phyloP scores from a whole-genome alignment of 1,140 invertebrate genomes.

The Argopecten irradians region DNA sequence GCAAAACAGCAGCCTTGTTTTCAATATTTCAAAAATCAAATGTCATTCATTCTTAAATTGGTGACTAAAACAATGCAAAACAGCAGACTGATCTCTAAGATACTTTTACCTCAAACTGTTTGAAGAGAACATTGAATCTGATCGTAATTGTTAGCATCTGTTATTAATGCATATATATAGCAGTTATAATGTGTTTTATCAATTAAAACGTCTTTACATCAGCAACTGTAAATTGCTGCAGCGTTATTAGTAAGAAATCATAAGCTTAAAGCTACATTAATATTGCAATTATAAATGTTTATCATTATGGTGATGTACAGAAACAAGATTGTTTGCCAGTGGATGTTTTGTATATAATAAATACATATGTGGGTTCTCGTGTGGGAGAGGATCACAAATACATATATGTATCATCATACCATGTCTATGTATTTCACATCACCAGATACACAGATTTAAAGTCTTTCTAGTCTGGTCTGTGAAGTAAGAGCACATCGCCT shows the following conservation, averaged over 20 bases:
- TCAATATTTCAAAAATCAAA: neutral
- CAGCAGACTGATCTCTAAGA: neutral
- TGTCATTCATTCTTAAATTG: neutral
- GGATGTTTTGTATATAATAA: neutral
- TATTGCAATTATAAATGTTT: neutral
- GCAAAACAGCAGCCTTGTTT: neutral
- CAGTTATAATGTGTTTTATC: no score
- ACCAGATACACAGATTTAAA: neutral
- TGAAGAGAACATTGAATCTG: conserved; percentile 2
- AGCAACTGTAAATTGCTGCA: no score
- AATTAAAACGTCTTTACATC: no score
- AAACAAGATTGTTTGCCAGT: neutral
- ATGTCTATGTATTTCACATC: neutral
- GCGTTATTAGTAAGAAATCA: no score
- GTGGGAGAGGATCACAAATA: no score
- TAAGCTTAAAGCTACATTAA: neutral
- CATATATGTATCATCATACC: neutral
- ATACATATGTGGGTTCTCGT: neutral
- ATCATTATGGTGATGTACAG: neutral
- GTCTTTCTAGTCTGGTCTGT: neutral
- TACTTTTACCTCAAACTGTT: neutral
- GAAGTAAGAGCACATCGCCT: neutral
- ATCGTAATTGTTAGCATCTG: no score
- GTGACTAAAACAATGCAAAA: neutral
- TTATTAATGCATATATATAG: no score